phyloP scores from a whole-genome alignment of 1,140 invertebrate species.

The Lerema accius region DNA sequence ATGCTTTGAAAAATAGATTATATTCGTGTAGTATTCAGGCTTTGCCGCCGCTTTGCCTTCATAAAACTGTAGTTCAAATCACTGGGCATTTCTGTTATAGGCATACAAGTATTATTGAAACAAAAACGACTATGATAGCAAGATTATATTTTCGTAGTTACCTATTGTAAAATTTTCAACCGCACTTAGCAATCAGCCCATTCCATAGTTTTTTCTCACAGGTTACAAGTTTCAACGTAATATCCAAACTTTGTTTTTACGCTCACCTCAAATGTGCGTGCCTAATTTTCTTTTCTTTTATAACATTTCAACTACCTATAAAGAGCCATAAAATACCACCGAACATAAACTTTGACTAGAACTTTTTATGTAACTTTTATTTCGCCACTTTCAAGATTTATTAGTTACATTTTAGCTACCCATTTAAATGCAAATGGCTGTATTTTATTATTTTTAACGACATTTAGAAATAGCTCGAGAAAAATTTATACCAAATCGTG shows the following conservation, averaged over 20 bases:
- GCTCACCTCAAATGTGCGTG: slow-evolving; percentile 38
- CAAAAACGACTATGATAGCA: too few species aligned
- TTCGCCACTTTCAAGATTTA: neutral
- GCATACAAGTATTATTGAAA: too few species aligned
- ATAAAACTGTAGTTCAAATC: too few species aligned
- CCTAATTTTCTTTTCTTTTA: slow-evolving; percentile 36
- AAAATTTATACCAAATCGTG: too few species aligned
- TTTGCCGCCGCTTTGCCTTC: too few species aligned
- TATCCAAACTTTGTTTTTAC: slow-evolving; percentile 48
- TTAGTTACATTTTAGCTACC: neutral
- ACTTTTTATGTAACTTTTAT: neutral
- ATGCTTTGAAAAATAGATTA: too few species aligned
- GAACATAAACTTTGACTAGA: neutral
- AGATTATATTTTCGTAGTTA: neutral
- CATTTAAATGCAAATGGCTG: too few species aligned
- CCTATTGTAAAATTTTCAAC: neutral
- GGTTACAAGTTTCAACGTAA: neutral
- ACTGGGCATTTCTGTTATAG: too few species aligned
- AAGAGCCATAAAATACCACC: neutral
- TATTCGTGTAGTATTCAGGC: too few species aligned
- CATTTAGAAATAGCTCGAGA: too few species aligned
- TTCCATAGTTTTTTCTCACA: neutral
- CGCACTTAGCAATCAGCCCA: neutral
- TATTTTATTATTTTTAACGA: too few species aligned
- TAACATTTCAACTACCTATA: slow-evolving; percentile 15